Base-by-base conservation (phyloP, 2,888 invertebrate genomes). In the Graphium colonna region DNA sequence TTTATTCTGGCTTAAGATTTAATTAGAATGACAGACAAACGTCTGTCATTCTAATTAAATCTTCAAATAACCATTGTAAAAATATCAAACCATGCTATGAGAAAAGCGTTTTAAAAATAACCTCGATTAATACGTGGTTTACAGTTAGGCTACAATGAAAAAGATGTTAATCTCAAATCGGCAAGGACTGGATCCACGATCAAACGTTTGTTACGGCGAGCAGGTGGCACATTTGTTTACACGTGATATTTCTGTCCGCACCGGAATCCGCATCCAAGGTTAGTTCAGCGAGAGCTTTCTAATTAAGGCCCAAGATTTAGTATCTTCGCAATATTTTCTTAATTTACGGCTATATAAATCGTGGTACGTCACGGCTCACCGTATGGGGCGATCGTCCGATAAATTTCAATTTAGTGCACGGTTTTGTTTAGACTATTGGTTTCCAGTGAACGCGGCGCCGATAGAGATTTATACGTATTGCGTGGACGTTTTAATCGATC, bases 381-480 rank as follows among this genome's bases (percentile, higher is more conserved):
- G 49, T 18, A 18, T 28, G 13, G 28, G 39, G 15, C 39, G 43
- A 17, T 36, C n/a, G 43, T 16, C 28, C 43, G 15, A 53, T 53
- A 53, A 49, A 53, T 53, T 53, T 39, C 48, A 53, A 53, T 53
- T 53, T 49, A 44, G 44, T 52, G 42, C 48, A 43, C 48, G 49
- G 49, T 48, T 53, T 49, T 53, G 53, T 53, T 53, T 49, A 53
- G 44, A 44, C 44, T 38, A 21, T 31, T 44, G 43, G 17, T 49
- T 53, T 49, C 53, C 12, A 21, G 48, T 21, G 13, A 26, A 17
- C n/a, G 13, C 43, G 48, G 53, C 44, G 39, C 49, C 31, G 44
- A 21, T 18, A 31, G 28, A 38, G 39, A 44, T 49, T 44, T 44
- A 43, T 48, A 17, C 15, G 18, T 28, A 26, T 44, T 38, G 43